These are phyloP conservation scores for Esox masquinongy DNA, from an alignment of 2,797 vertebrate genomes.

Conservation along the genomic window DNA sequence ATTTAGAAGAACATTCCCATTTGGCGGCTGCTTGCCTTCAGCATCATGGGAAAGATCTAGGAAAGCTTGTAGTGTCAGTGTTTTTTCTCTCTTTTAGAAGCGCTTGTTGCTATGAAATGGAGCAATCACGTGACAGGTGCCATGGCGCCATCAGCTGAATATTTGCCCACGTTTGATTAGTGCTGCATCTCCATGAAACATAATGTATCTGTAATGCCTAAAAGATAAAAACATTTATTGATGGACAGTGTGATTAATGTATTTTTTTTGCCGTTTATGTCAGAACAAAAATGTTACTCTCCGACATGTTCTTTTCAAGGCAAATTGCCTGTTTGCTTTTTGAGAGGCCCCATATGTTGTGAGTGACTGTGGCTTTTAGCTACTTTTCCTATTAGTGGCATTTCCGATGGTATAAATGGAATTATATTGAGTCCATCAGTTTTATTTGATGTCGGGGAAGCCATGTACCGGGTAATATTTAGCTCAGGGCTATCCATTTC, in stretches of 20 bases:
- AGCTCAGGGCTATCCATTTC: slow-evolving; percentile 27
- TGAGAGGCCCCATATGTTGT: slow-evolving; percentile 32
- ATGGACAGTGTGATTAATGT: slow-evolving; percentile 18
- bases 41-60: not conserved
- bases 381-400: slow-evolving; percentile 18
- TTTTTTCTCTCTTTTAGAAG: not conserved
- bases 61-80: not conserved
- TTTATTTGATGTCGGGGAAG: slow-evolving; percentile 6
- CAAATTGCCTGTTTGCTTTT: slow-evolving; percentile 29
- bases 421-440: slow-evolving; percentile 32
- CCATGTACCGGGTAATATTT: not conserved
- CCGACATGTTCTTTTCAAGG: slow-evolving; percentile 17
- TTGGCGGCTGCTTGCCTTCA: slow-evolving; percentile 5
- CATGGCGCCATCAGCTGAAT: not conserved
- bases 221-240: slow-evolving; percentile 19
- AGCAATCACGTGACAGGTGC: not conserved
- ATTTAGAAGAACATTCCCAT: slow-evolving; percentile 6
- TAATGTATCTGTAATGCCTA: not conserved
- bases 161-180: not conserved
- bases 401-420: slow-evolving; percentile 29
- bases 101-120: not conserved
- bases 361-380: slow-evolving; percentile 30
- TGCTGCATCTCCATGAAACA: not conserved
- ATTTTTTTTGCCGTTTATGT: slow-evolving; percentile 9
- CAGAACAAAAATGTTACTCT: slow-evolving; percentile 5